Conservation (phyloP, 2,797 vertebrate species). For the Glyptemys insculpta region DNA sequence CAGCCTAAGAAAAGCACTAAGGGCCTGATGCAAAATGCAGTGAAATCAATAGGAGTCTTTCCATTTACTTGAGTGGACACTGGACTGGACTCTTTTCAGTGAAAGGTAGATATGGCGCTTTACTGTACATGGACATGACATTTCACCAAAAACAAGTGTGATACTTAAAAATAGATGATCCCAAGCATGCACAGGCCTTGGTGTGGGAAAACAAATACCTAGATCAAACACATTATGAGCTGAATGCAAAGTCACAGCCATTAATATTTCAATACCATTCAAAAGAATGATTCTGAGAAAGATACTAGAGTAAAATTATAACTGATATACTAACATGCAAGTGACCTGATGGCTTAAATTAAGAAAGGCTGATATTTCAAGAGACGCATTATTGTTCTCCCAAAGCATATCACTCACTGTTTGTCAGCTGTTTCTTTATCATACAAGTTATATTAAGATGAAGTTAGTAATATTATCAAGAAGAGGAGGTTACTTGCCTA, state of each 20-base stretch:
- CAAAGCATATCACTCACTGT: background rate
- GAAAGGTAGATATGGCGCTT: background rate
- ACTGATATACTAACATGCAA: background rate
- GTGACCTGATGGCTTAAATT: background rate
- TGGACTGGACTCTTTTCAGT: background rate
- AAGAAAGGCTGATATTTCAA: rapidly evolving
- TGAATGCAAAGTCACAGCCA: background rate
- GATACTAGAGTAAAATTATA: background rate
- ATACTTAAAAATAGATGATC: background rate
- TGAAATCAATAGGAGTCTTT: background rate
- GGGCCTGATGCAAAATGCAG: background rate
- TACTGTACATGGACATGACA: background rate
- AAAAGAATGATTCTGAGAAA: background rate
- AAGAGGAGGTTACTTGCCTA: no score
- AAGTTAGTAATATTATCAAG: background rate
- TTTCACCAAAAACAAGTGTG: background rate
- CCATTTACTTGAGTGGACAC: background rate
- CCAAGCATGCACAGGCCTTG: background rate
- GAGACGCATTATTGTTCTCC: background rate
- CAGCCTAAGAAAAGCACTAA: background rate
- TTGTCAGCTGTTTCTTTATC: background rate
- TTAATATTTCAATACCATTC: background rate
- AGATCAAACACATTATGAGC: background rate
- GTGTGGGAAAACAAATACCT: background rate
- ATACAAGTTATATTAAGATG: background rate